Evolutionary conservation across 2,113 vertebrate species (phyloP), one percentile per base, ranked within the genome.

Genomic region (Ceratotherium simum): DNA sequence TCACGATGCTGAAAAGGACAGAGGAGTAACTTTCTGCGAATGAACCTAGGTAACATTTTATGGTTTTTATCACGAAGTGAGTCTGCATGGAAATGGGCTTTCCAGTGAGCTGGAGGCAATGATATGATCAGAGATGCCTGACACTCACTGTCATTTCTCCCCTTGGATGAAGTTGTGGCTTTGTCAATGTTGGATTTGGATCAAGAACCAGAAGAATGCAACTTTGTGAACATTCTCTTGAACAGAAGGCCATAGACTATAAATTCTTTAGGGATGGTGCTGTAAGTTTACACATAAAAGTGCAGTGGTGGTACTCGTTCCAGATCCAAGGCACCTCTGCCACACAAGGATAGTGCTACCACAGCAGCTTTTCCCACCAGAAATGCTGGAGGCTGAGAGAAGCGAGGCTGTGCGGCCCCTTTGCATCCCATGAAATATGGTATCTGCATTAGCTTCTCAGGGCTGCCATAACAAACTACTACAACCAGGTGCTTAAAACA

Each of bases 191-290:
- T 8, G 39, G 67, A 31, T 60, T 78, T 81, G 17, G 39, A 95
- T 82, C 36, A 82, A 90, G 33, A 62, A 70, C 60, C 46, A 31
- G 48, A 94, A 81, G 21, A 94, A 29, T 12, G 18, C 10, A 64
- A 56, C 23, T 84, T 75, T 72, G 33, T 72, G 60, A 96, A 76
- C 75, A 95, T 76, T 56, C 64, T 93, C 31, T 27, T 80, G 16
- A 80, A 67, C 21, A 73, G 64, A 81, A 85, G n/a, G 18, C 60
- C n/a, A 27, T 83, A 39, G 48, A 62, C 18, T 84, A 9, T 60
- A 65, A 17, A 65, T 84, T 65, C 46, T 95, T 90, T 33, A 72
- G 12, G 29, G 9, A 7, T 70, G 10, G 10, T 96, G 16, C 42
- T 54, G 6, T 16, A 58, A 90, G 21, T 5, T 79, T 33, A 88